Conservation (phyloP, 2,797 vertebrate genomes). For the Numenius phaeopus region DNA sequence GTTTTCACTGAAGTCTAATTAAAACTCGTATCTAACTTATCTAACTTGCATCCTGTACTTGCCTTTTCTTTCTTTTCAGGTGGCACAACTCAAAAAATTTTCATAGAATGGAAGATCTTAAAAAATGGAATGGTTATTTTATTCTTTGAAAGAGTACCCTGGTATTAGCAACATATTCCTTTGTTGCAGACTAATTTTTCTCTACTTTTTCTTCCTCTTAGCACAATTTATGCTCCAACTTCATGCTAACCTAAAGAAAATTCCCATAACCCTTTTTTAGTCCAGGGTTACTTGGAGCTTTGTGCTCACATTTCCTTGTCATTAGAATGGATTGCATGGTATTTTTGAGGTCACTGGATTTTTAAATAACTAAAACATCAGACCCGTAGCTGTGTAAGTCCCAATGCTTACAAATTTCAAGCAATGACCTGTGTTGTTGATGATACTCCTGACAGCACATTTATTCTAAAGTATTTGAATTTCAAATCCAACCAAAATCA, state of each 20-base stretch:
- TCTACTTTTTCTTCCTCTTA: background rate
- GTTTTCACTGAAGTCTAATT: background rate
- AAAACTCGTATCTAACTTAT: background rate
- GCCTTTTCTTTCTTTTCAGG: background rate
- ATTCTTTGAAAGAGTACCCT: background rate
- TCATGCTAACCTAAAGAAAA: background rate
- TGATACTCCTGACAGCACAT: background rate
- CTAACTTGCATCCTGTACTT: background rate
- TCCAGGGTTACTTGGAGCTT: background rate
- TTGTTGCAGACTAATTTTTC: background rate
- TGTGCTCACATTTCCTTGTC: background rate
- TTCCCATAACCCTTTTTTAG: background rate
- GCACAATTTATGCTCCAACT: background rate
- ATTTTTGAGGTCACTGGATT: conserved; percentile 24
- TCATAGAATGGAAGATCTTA: background rate
- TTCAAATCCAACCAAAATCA: background rate
- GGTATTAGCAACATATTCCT: background rate
- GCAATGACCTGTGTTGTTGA: background rate
- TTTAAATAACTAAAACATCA: background rate
- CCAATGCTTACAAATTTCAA: background rate
- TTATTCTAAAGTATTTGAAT: background rate
- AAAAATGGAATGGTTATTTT: background rate
- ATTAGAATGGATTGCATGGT: background rate
- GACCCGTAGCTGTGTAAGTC: background rate
- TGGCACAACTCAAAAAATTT: background rate